These are phyloP conservation scores for Troides oblongomaculatus DNA, from an alignment of 2,888 invertebrate species.

Conservation along the genomic window DNA sequence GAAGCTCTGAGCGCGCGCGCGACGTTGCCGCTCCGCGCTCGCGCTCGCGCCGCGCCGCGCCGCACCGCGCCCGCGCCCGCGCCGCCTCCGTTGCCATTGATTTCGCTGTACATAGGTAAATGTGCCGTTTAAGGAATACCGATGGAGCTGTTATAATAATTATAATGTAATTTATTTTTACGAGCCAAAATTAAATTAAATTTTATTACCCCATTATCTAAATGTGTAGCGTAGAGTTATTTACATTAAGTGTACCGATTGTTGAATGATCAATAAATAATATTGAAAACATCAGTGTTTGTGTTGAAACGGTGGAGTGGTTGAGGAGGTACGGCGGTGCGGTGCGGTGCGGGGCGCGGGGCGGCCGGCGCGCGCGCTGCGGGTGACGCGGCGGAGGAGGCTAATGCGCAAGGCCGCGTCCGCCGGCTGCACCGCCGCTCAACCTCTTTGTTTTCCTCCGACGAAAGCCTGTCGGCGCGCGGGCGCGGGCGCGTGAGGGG, in stretches of 20 bases:
- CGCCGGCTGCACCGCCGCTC: neutral
- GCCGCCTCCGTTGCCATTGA: constrained; percentile 38
- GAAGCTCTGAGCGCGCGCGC: constrained; percentile 83
- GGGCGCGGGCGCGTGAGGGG: neutral
- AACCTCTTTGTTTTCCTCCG: too few species aligned
- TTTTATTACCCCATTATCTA: constrained; percentile 68
- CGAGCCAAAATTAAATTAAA: constrained; percentile 43
- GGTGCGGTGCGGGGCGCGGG: neutral
- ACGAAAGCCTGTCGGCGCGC: neutral
- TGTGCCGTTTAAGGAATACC: constrained; percentile 39
- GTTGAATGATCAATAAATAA: constrained; percentile 65
- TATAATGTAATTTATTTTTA: constrained; percentile 40
- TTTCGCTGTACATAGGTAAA: constrained; percentile 41
- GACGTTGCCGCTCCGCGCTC: constrained; percentile 37
- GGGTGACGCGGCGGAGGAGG: neutral
- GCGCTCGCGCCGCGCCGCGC: constrained; percentile 22
- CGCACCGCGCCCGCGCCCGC: constrained; percentile 5
- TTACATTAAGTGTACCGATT: constrained; percentile 66
- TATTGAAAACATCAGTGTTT: constrained; percentile 37
- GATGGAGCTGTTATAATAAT: constrained; percentile 51
- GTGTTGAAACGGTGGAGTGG: constrained; percentile 20
- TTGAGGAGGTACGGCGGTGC: neutral
- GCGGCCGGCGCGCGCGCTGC: neutral
- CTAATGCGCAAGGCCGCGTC: neutral
- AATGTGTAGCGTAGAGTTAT: constrained; percentile 66